Conservation (phyloP, 2,797 vertebrate genomes). For the Trachops cirrhosus region DNA sequence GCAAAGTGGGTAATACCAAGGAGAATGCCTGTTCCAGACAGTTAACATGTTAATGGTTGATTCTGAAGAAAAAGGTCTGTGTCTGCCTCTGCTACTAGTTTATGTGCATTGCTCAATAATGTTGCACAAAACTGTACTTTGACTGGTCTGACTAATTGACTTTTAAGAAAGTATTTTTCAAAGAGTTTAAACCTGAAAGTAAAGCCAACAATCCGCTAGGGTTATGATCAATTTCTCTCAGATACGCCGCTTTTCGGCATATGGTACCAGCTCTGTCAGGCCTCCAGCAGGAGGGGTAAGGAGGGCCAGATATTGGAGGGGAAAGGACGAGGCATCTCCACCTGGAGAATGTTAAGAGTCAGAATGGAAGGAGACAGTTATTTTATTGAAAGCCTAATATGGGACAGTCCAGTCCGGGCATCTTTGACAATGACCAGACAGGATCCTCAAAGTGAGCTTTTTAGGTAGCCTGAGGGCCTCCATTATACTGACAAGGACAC, state of each 20-base stretch:
- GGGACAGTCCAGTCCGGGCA: neutral
- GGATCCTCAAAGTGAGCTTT: neutral
- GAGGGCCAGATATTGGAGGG: conserved; percentile 19
- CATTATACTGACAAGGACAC: neutral
- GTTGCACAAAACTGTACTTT: conserved; percentile 9
- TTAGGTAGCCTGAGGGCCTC: neutral
- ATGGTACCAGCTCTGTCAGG: conserved; percentile 42
- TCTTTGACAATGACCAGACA: neutral
- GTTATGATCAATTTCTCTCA: conserved; percentile 46
- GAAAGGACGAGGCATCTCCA: conserved; percentile 28
- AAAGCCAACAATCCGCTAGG: conserved; percentile 70
- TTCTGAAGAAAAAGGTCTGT: neutral
- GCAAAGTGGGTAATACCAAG: neutral
- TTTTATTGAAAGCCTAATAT: neutral
- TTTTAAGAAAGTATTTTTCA: conserved; percentile 23
- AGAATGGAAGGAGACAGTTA: neutral
- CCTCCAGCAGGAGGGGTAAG: neutral
- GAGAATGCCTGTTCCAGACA: neutral
- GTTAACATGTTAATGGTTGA: neutral
- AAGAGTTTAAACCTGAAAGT: conserved; percentile 57
- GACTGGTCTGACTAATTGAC: conserved; percentile 43
- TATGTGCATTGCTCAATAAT: neutral
- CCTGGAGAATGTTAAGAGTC: neutral
- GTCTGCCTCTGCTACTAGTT: neutral
- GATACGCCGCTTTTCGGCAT: conserved; percentile 54